Conservation (phyloP, 1,140 invertebrate genomes). For the Philaenus spumarius region DNA sequence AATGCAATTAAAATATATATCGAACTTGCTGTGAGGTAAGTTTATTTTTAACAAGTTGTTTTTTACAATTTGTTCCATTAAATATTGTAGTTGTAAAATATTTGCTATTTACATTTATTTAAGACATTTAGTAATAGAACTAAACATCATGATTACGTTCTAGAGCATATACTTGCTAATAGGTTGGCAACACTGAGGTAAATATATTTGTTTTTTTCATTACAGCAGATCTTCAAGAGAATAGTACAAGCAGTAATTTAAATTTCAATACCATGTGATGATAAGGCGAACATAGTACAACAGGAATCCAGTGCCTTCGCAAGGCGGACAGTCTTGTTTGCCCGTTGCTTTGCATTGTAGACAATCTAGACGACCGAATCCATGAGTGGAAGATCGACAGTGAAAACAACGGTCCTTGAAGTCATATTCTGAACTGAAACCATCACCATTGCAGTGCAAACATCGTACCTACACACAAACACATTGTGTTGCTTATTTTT, state of each 20-base stretch:
- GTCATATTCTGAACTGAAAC: constrained; percentile 37
- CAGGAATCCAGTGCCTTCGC: constrained; percentile 44
- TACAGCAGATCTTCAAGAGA: no score
- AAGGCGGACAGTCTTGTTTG: constrained; percentile 40
- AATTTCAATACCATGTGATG: constrained; percentile 41
- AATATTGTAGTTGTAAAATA: no score
- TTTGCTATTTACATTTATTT: no score
- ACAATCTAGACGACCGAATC: constrained; percentile 42
- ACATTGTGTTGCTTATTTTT: background rate
- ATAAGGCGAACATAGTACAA: constrained; percentile 46
- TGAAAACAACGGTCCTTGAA: constrained; percentile 42
- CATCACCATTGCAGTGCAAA: constrained; percentile 43
- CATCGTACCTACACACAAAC: constrained; percentile 36
- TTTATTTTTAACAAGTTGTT: no score
- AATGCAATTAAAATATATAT: no score
- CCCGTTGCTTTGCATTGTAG: constrained; percentile 44
- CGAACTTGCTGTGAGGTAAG: no score
- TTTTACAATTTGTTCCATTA: no score
- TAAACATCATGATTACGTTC: no score
- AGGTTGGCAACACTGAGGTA: no score
- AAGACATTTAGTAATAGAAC: no score
- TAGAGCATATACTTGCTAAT: no score
- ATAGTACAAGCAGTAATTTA: background rate
- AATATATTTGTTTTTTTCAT: no score
- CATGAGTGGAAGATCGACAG: constrained; percentile 41